Base-by-base conservation (phyloP, 2,888 invertebrate species). In the Hypercompe scribonia region DNA sequence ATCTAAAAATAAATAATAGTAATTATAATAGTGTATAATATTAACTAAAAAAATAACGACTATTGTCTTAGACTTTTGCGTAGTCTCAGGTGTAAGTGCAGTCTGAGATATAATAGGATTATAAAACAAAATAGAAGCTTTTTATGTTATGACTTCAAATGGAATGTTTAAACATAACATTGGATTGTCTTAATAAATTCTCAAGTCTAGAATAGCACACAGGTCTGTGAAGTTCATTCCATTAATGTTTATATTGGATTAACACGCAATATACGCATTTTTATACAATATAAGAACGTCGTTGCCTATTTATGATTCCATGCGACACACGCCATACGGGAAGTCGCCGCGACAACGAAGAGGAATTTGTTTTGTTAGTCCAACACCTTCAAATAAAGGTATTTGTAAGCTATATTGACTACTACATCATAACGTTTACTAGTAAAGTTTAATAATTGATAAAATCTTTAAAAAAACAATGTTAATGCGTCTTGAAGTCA, bases 231-330 rank as follows among this genome's bases (percentile, higher is more conserved):
- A n/a, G n/a, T 54, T n/a, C 8, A 15, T 8, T 50, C 5, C 50
- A 24, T 24, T 21, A 50, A 50, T 50, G 21, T 50, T 50, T 54
- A 24, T n/a, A n/a, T 50, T 2, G 4, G 0, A n/a, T n/a, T 54
- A 54, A n/a, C 24, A 24, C 50, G 50, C 11, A 54, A n/a, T 54
- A n/a, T 50, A 54, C n/a, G 24, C 10, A n/a, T n/a, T 24, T 54
- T 11, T n/a, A 54, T 8, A 7, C 21, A 24, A 1, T 15, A 42
- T 15, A 15, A 1, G 39, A n/a, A n/a, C n/a, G n/a, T n/a, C n/a
- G n/a, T n/a, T 18, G 31, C 18, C 61, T 61, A 88, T 88, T 93
- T 90, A 83, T 85, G 77, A 94, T 93, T 93, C 94, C 85, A 87
- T 78, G 82, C 89, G 81, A 81, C 85, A 79, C 79, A 76, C 82